Base-by-base conservation (phyloP, 2,797 vertebrate species). In the Poecilia wingei region DNA sequence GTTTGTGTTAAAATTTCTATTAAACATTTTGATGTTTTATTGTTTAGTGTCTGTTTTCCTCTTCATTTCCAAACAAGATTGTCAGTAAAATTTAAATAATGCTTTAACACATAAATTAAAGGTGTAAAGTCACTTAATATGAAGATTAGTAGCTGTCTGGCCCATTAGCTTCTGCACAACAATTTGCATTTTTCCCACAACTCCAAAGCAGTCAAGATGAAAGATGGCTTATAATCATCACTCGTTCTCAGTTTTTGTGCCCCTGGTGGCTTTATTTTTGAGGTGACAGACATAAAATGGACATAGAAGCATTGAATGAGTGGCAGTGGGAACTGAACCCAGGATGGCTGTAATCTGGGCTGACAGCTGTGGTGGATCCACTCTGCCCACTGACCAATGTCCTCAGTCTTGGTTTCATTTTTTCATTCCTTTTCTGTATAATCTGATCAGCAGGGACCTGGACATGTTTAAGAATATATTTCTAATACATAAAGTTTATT, bases 21-120 rank as follows among this genome's bases (percentile, higher is more conserved):
- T 92, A 92, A 94, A 94, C 25, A n/a, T 78, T 72, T 88, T 57
- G 81, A 18, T 69, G 75, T 69, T 82, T 64, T 64, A 64, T 4
- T 55, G 20, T 76, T 46, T 31, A 9, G 2, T 75, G 3, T 18
- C 28, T 16, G 28, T 59, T 59, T 57, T 28, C 57, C 31, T 13
- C 25, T 59, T 59, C 28, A 13, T 31, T 59, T 59, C 28, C 25
- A 55, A 55, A 25, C 8, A 55, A 9, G 53, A 4, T 55, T 33
- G 3, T 0, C 43, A 39, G 1, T 70, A 0, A 22, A 22, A 70
- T 12, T 55, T 43, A 16, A 51, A 49, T 61, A 61, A 33, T 33
- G 13, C 59, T 33, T 61, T 16, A 61, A 6, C 31, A 61, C 3
- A 31, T 28, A 31, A 59, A 31, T 14, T 59, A 33, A 61, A n/a